Evolutionary conservation across 2,113 vertebrate species (phyloP), one percentile per base, ranked within the genome.

Genomic region (Sebastes fasciatus): DNA sequence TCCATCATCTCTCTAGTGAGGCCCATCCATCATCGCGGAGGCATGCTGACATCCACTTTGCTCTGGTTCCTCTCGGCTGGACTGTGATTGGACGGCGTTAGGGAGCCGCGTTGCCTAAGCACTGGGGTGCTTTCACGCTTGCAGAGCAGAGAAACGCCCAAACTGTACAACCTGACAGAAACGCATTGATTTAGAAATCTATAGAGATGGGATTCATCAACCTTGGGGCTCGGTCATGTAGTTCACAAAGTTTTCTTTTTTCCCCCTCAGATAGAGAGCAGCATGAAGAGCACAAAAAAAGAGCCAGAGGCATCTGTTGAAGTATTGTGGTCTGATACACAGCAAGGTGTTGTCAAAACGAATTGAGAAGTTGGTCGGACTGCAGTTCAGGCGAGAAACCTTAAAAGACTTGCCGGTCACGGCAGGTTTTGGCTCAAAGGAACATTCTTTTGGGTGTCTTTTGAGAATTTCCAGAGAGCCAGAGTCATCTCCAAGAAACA

Each of bases 1-100:
- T 94, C 92, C 86, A 92, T 95, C 94, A 94, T 94, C 77, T 91
- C 82, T 83, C 82, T 80, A 87, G 83, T 88, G 86, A 92, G 89
- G 80, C 79, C 89, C 91, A 94, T 96, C 92, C 92, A 94, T 95
- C 93, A 95, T 90, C 45, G 10, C 26, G 48, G 77, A 83, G 63
- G 21, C 88, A 46, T 60, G 85, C 85, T 86, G 93, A 95, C 93
- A 91, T 87, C 77, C 87, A 92, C 93, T 93, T 85, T 89, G 90
- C 90, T 86, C 79, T 40, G 82, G 89, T 91, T 93, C 93, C 91
- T 90, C 90, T 83, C 69, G 55, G 91, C 87, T 92, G 92, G 90
- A 34, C 86, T 58, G 89, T 93, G 92, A 93, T 93, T 93, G 86
- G 91, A 60, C 51, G 51, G 49, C 11, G 74, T 79, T 19, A 46